Base-by-base conservation (phyloP, 2,888 invertebrate species). In the Cephalotes varians region DNA sequence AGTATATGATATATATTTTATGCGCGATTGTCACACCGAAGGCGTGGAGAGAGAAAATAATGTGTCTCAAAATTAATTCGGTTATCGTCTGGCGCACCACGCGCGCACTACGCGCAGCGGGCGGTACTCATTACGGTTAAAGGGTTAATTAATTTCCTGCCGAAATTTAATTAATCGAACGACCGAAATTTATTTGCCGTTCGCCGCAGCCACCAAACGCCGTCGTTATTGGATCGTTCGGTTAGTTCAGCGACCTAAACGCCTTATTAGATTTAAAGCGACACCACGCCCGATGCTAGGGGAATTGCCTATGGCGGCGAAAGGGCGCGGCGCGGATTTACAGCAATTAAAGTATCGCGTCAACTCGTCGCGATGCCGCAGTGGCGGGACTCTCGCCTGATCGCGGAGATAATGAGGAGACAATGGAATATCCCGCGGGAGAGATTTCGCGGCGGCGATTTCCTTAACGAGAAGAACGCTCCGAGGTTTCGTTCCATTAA, bases 91-190 rank as follows among this genome's bases (percentile, higher is more conserved):
- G 79, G 64, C 28, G 28, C 56, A 62, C 54, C 60, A 28, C 60
- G 58, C 72, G 60, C 67, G 77, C 56, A 56, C 72, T 60, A 73
- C 40, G 62, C 47, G 31, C 56, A 56, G n/a, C 34, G 47, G 65
- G 25, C 65, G 44, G 28, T 83, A 54, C 83, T 84, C 85, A 73
- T 90, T 88, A 88, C 80, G 56, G 83, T 76, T 69, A 87, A 83
- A 82, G 82, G 82, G 67, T 90, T 85, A 85, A 90, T 89, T 90
- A 89, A 87, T 90, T 87, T 80, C 81, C 87, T 69, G 83, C 67
- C 81, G 87, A 89, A 85, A 88, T 89, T 85, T 83, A 85, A 89
- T 89, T 85, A 83, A 85, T 87, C 44, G 84, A 82, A 82, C 87
- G 82, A 60, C 54, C 71, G 79, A 84, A 86, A 90, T 90, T 85